These are phyloP conservation scores for Pelosia muscerda DNA, from an alignment of 2,888 invertebrate genomes.

Conservation along the genomic window DNA sequence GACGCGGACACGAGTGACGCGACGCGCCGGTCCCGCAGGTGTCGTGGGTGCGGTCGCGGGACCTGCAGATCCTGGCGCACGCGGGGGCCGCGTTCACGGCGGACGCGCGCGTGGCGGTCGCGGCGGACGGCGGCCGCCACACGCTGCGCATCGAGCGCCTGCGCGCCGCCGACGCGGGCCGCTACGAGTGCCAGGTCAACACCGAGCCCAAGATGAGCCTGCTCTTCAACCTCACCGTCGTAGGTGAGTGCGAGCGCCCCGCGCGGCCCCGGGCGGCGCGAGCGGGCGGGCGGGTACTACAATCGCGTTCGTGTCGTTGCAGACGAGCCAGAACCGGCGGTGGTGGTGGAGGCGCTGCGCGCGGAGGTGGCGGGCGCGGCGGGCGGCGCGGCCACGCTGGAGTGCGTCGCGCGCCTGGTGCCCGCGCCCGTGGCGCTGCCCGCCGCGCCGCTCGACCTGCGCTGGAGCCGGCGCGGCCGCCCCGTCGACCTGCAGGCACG, in stretches of 20 bases:
- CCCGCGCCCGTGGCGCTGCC: slow-evolving; percentile 59
- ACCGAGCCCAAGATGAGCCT: slow-evolving; percentile 91
- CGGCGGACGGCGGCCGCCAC: slow-evolving; percentile 83
- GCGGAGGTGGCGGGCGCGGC: slow-evolving; percentile 46
- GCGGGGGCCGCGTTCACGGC: slow-evolving; percentile 89
- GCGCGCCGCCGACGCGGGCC: slow-evolving; percentile 87
- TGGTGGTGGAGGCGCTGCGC: slow-evolving; percentile 52
- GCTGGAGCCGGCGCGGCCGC: slow-evolving; percentile 62
- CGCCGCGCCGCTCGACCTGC: slow-evolving; percentile 65
- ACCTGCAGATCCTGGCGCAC: slow-evolving; percentile 90
- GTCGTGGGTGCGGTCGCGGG: slow-evolving; percentile 91
- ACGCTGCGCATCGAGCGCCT: slow-evolving; percentile 88
- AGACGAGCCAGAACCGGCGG: slow-evolving; percentile 55
- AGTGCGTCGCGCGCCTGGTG: slow-evolving; percentile 71
- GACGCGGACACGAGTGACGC: too few relatives aligned
- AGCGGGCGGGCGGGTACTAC: too few relatives aligned
- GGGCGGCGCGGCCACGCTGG: slow-evolving; percentile 66
- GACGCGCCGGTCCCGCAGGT: slow-evolving; percentile 85
- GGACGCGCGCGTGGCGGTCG: slow-evolving; percentile 88
- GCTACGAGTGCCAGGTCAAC: slow-evolving; percentile 92
- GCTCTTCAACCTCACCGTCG: slow-evolving; percentile 88
- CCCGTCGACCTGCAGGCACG: slow-evolving; percentile 59
- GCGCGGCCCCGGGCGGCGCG: too few relatives aligned
- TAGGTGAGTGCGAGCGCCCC: slow-evolving; percentile 77
- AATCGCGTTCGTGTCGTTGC: slow-evolving; percentile 13